Conservation (phyloP, 2,113 vertebrate genomes). For the Ibidorhyncha struthersii region DNA sequence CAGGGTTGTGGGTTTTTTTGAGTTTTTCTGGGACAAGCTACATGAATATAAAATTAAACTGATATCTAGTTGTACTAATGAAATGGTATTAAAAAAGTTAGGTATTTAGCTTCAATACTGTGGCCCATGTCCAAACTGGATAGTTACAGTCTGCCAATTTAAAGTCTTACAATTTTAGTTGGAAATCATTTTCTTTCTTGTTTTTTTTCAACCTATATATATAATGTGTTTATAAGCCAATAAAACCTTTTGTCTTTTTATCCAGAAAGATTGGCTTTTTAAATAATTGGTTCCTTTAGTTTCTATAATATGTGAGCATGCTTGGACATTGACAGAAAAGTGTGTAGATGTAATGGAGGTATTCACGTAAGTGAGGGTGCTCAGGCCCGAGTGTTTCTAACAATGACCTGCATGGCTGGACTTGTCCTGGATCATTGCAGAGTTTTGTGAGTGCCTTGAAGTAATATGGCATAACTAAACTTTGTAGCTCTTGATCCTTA, state of each 20-base stretch:
- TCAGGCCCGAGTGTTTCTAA: neutral
- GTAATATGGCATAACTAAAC: neutral
- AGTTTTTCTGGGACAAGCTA: neutral
- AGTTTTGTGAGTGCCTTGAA: neutral
- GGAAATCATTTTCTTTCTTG: neutral
- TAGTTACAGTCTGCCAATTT: neutral
- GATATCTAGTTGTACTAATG: neutral
- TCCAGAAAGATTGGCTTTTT: neutral
- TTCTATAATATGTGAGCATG: neutral
- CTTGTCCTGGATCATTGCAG: neutral
- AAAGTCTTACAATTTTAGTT: neutral
- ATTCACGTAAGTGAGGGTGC: neutral
- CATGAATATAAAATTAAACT: neutral
- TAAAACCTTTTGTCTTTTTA: neutral
- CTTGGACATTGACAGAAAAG: neutral
- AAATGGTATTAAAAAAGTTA: neutral
- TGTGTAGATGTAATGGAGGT: neutral
- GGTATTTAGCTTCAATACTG: neutral
- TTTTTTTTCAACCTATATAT: neutral
- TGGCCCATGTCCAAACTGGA: fast-evolving
- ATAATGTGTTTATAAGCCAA: neutral
- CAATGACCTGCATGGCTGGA: neutral
- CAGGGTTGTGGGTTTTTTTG: neutral
- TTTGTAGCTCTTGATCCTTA: neutral
- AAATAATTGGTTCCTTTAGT: neutral